Evolutionary conservation across 2,113 vertebrate species (phyloP).

Genomic region (Rostratula benghalensis): DNA sequence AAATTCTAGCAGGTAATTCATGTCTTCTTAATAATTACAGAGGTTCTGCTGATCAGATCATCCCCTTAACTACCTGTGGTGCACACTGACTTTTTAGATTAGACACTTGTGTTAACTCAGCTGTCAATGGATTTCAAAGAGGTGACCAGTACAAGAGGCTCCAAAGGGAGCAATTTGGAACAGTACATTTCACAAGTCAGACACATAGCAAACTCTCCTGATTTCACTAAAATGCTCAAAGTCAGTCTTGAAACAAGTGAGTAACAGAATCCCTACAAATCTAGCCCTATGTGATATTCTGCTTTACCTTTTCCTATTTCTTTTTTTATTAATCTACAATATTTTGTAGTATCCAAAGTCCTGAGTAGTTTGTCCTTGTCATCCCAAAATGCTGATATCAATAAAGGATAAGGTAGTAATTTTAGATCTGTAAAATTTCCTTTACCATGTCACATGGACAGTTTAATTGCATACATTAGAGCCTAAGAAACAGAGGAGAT

Average conservation of each 20-base stretch:
- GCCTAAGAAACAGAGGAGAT: not conserved
- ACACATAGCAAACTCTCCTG: not conserved
- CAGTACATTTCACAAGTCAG: not conserved
- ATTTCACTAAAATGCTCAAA: not conserved
- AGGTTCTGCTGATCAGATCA: not conserved
- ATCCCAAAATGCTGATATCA: not conserved
- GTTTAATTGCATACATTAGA: not conserved
- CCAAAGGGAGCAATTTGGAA: conserved; percentile 35
- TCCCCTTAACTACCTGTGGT: not conserved
- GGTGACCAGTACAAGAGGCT: not conserved
- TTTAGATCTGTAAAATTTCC: not conserved
- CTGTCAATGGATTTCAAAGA: not conserved
- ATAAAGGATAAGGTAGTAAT: not conserved
- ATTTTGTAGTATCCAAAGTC: not conserved
- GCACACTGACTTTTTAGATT: not conserved
- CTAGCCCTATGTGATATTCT: accelerated
- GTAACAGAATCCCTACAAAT: not conserved
- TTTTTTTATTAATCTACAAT: not conserved
- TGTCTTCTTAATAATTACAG: not conserved
- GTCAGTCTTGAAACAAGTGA: not conserved
- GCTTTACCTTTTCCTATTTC: not conserved
- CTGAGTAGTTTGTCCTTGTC: not conserved
- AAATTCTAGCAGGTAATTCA: not conserved
- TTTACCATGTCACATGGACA: not conserved
- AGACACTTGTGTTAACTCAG: not conserved